Base-by-base conservation (phyloP, 2,797 vertebrate genomes). In the Acanthiza pusilla region DNA sequence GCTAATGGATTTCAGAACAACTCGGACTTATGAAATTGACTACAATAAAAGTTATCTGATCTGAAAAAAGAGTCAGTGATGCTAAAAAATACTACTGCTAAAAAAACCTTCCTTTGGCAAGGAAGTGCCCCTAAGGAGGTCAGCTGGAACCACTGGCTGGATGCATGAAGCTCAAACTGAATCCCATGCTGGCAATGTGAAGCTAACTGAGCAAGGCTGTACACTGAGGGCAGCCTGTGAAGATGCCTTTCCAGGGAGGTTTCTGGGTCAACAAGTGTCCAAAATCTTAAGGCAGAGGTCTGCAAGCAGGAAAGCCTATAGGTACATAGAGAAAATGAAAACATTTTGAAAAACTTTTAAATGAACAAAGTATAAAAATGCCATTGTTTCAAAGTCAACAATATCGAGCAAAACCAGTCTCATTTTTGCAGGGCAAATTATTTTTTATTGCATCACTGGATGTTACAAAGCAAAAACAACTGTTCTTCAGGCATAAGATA, bases 151-250 rank as follows among this genome's bases (percentile, higher is more conserved):
- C 42, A 48, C 38, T 53, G 51, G 32, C 38, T 65, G 79, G 55
- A 55, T 8, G 36, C 19, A 13, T 5, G n/a, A 38, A 76, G 16
- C 13, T 58, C 21, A 26, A 60, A 11, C 32, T 47, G 55, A 70
- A 58, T 42, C 19, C 32, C 7, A 0, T 3, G 1, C 19, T 74
- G 42, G 18, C 55, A 61, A 29, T 4, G 6, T 36, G 67, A n/a
- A 55, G 27, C 18, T 66, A 6, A n/a, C 34, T 40, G 18, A 84
- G 36, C 19, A 36, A 42, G 11, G 29, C 14, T 60, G 13, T 51
- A 4, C 62, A 23, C 17, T 16, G 62, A 38, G 11, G 9, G 10
- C 16, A 6, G 20, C 17, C 65, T 63, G n/a, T 51, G 53, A 80
- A 81, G n/a, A 62, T 51, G 15, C 14, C 11, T 73, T 53, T 62